phyloP scores from a whole-genome alignment of 2,888 invertebrate species.

The Onthophagus sagittarius region DNA sequence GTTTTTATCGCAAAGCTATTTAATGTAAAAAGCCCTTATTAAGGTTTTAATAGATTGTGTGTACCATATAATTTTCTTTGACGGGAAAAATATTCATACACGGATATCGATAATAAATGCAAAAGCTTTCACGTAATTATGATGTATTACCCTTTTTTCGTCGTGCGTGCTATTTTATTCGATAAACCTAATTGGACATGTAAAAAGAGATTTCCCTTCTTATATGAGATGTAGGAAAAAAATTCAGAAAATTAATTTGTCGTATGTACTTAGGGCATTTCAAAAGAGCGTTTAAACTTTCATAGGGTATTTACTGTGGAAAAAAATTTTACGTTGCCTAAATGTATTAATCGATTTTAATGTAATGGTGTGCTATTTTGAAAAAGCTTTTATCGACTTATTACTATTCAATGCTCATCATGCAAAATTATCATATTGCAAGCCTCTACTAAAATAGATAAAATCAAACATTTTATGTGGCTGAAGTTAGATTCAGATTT shows the following conservation, averaged over 20 bases:
- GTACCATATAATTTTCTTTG: not conserved
- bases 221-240: not conserved
- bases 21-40: not conserved
- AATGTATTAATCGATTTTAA: too few relatives aligned
- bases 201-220: not conserved
- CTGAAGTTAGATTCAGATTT: too few relatives aligned
- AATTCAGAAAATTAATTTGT: not conserved
- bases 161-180: not conserved
- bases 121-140: not conserved
- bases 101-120: not conserved
- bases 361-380: too few relatives aligned
- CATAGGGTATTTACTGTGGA: too few relatives aligned
- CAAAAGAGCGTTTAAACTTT: too few relatives aligned
- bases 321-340: too few relatives aligned
- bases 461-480: too few relatives aligned
- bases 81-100: not conserved
- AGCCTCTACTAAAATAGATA: too few relatives aligned
- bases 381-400: too few relatives aligned
- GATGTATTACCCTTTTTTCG: not conserved
- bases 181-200: not conserved
- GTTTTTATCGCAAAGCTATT: not conserved
- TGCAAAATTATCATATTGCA: too few relatives aligned
- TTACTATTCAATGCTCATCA: too few relatives aligned
- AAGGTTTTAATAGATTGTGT: not conserved
- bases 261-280: not conserved